Conservation (phyloP, 2,797 vertebrate genomes). For the Ctenosaura bakeri region DNA sequence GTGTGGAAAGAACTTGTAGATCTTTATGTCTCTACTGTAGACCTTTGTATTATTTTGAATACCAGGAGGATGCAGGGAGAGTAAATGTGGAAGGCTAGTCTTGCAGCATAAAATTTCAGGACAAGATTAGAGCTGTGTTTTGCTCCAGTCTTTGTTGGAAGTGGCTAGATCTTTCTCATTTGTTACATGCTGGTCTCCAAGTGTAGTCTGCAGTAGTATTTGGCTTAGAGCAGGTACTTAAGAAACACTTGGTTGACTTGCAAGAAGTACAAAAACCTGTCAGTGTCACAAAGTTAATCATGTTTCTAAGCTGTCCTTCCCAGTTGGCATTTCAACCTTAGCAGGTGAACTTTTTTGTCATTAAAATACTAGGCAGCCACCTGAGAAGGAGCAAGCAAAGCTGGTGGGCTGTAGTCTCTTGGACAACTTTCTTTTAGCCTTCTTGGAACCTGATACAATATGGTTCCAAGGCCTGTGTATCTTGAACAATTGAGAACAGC, state of each 20-base stretch:
- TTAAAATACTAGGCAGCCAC: neutral
- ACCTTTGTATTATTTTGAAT: neutral
- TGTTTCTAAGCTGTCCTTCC: conserved; percentile 19
- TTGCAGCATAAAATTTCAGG: neutral
- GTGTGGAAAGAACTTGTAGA: neutral
- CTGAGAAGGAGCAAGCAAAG: neutral
- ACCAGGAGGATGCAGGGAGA: conserved; percentile 5
- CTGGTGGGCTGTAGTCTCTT: neutral
- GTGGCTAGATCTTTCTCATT: conserved; percentile 32
- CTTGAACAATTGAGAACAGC: conserved; percentile 5
- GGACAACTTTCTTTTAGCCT: conserved; percentile 34
- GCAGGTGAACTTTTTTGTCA: neutral
- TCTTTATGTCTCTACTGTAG: neutral
- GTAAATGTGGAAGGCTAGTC: neutral
- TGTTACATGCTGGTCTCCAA: neutral
- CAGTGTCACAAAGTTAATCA: conserved; percentile 6
- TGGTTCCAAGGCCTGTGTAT: neutral
- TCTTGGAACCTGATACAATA: neutral
- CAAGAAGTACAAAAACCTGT: neutral
- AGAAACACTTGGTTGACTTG: conserved; percentile 9
- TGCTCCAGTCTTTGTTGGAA: conserved; percentile 7
- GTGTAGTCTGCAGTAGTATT: conserved; percentile 24
- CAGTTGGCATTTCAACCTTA: neutral
- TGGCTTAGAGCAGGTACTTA: neutral
- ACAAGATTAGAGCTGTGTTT: neutral